Conservation (phyloP, 2,888 invertebrate genomes). For the Morinoia aosen region DNA sequence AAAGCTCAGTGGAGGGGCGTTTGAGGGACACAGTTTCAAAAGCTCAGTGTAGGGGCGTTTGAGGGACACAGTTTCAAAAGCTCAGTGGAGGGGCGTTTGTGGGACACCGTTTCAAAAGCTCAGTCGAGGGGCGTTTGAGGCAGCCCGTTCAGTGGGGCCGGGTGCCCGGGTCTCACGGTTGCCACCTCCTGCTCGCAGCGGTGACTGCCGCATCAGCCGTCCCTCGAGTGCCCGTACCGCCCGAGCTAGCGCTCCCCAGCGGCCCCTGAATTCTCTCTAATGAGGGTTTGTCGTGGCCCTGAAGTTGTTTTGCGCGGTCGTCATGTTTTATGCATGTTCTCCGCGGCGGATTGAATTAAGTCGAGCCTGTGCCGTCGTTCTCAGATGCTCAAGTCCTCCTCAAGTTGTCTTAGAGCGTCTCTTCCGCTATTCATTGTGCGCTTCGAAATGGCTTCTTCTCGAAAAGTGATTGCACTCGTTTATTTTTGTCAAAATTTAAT, state of each 20-base stretch:
- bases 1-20: no score
- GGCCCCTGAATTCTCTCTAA: slow-evolving; percentile 30
- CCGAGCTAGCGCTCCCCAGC: neutral
- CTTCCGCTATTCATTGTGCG: neutral
- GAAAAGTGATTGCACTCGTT: neutral
- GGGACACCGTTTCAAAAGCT: no score
- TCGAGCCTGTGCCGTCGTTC: neutral
- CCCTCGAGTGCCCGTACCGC: neutral
- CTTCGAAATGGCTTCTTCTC: neutral
- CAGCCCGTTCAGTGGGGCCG: no score
- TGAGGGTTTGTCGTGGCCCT: slow-evolving; percentile 1
- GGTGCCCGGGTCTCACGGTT: neutral
- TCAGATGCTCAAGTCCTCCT: neutral
- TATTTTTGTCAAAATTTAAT: neutral
- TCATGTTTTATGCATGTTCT: slow-evolving; percentile 30
- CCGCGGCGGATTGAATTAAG: slow-evolving; percentile 22
- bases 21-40: no score
- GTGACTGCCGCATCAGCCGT: neutral
- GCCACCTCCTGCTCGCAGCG: neutral
- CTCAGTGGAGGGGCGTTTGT: no score
- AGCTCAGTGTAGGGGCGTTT: no score
- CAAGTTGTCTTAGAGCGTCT: neutral
- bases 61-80: no score
- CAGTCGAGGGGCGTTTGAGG: no score
- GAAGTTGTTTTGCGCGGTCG: slow-evolving; percentile 28